Evolutionary conservation across 1,140 invertebrate genomes (phyloP), one percentile per base, ranked within the genome.

Genomic region (Oreohelix idahoensis): DNA sequence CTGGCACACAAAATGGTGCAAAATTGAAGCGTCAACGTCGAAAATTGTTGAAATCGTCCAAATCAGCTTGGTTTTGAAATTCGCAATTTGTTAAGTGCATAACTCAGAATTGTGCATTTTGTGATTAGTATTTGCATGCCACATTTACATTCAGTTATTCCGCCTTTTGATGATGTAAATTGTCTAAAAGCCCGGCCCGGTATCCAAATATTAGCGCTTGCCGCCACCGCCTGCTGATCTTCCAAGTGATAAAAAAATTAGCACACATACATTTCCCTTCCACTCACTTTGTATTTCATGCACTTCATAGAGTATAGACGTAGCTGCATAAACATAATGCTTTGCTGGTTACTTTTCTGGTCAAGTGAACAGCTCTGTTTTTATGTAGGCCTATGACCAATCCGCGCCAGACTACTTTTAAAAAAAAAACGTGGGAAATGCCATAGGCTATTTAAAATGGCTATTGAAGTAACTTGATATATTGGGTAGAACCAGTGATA

Each of bases 1-100:
- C 63, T 66, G 63, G 63, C 63, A 66, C 29, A 32, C 63, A 66
- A 66, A 66, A 66, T 32, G 29, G 63, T 66, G 63, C 63, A 29
- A 32, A 66, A 66, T 10, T 10, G 29, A 66, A 66, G 63, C 63
- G n/a, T 32, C 63, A 32, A 32, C n/a, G n/a, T 13, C 5, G 17
- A 35, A 66, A 66, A 66, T 32, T 32, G 20, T 32, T 13, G n/a
- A 32, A 66, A 66, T 32, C 20, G 0, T 32, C 4, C 63, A 66
- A 32, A 66, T 35, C 23, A 20, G 1, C 20, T 23, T 58, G 53
- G 1, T 58, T 20, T 58, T 11, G 17, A 58, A 20, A 58, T 5
- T 23, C 10, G 23, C 53, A 58, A 4, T 58, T 58, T 58, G 53
- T 20, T 11, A 58, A 23, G 53, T 58, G 53, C 53, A 58, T 58